Evolutionary conservation across 2,797 vertebrate genomes (phyloP).

Genomic region (Melanogrammus aeglefinus): DNA sequence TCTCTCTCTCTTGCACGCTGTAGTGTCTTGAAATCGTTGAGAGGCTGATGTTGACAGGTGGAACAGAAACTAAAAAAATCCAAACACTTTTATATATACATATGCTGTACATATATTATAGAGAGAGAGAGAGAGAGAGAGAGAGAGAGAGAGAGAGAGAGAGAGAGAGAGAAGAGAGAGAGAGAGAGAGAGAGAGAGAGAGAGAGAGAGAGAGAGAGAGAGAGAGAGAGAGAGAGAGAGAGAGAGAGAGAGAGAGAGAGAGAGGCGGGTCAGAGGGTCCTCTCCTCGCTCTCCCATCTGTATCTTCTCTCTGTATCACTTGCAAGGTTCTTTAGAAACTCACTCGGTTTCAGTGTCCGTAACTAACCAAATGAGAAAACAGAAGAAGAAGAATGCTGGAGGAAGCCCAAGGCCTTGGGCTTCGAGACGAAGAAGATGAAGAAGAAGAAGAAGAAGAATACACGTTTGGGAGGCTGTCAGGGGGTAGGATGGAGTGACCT

Average conservation of each 20-base stretch:
- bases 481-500: conserved; percentile 63
- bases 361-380: conserved; percentile 56
- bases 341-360: conserved; percentile 54
- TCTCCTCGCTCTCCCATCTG: conserved; percentile 51
- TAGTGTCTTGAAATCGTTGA: conserved; percentile 8
- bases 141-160: conserved; percentile 34
- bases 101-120: conserved; percentile 59
- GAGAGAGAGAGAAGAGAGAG: conserved; percentile 39
- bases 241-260: conserved; percentile 37
- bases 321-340: conserved; percentile 31
- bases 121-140: conserved; percentile 39
- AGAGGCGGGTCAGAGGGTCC: conserved; percentile 44
- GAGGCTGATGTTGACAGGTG: conserved; percentile 34
- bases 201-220: conserved; percentile 38
- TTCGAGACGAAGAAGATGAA: conserved; percentile 54
- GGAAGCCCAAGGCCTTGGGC: conserved; percentile 48
- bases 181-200: conserved; percentile 43
- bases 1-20: neutral
- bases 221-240: conserved; percentile 38
- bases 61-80: conserved; percentile 56
- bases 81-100: conserved; percentile 63
- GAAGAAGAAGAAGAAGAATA: conserved; percentile 44
- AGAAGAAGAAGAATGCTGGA: conserved; percentile 52
- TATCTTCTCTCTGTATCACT: conserved; percentile 12
- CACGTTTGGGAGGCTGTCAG: conserved; percentile 58